Percentiles rank a stretch among this genome's conserved stretches.
Conservation (phyloP, 2,888 invertebrate genomes). For the Ellobium chinense region DNA sequence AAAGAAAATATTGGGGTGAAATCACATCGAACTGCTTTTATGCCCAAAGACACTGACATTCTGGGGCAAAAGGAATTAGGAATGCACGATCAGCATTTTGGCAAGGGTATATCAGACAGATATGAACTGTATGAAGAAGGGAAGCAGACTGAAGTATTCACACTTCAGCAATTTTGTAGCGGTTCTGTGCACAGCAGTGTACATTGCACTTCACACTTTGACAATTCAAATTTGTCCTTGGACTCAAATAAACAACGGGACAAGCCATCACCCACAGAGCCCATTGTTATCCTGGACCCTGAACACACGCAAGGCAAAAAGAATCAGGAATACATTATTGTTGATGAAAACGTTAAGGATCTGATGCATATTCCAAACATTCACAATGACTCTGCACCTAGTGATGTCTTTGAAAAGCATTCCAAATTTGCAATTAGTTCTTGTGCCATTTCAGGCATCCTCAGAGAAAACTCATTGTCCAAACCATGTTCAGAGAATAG, state of each 20-base stretch:
- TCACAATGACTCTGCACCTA: too few relatives aligned
- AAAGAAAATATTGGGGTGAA: not conserved
- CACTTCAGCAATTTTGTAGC: too few relatives aligned
- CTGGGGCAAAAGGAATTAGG: slow-evolving; percentile 7
- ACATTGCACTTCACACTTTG: too few relatives aligned
- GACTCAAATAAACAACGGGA: too few relatives aligned
- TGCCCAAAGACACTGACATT: not conserved
- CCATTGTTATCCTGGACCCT: slow-evolving; percentile 24
- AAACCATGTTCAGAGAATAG: too few relatives aligned
- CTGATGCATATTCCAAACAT: not conserved
- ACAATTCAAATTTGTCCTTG: too few relatives aligned
- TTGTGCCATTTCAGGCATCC: too few relatives aligned
- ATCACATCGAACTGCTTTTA: not conserved
- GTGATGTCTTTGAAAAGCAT: too few relatives aligned
- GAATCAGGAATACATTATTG: slow-evolving; percentile 2
- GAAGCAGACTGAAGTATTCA: not conserved
- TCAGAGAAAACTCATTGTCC: too few relatives aligned
- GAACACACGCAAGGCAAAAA: not conserved
- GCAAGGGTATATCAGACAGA: not conserved
- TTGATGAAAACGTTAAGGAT: slow-evolving; percentile 11
- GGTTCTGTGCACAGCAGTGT: too few relatives aligned
- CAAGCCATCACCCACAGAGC: not conserved
- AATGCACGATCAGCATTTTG: slow-evolving; percentile 32
- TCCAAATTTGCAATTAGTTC: too few relatives aligned
- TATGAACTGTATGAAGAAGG: not conserved